Evolutionary conservation across 2,113 vertebrate genomes (phyloP), one percentile per base, ranked within the genome.

Genomic region (Galemys pyrenaicus): DNA sequence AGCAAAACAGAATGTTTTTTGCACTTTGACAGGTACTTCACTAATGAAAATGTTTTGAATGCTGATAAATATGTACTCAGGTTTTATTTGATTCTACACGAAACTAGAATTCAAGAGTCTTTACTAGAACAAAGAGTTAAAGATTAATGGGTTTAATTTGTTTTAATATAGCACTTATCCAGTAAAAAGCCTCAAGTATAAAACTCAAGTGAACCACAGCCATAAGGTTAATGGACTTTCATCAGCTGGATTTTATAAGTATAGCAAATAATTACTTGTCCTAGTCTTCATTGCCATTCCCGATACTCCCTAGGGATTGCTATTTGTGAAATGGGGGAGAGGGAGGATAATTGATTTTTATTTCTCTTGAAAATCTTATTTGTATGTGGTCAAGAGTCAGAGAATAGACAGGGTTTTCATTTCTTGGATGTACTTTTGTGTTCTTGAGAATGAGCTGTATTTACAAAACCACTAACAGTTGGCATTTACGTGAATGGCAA

Each of bases 61-160:
- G 80, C 96, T 97, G 92, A 93, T 89, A 94, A 96, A 95, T 89
- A 49, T 16, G 2, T 35, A 44, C 28, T 67, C 79, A 41, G 68
- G 49, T 39, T 97, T 97, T 68, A 94, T 96, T 96, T 97, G 95
- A 97, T 89, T 97, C 85, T 92, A 96, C 95, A 97, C 49, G 94
- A 94, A 94, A 93, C 88, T 96, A 94, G 93, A 77, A 67, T 70
- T 88, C 68, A 68, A 70, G 41, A 97, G 89, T 97, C 96, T 95
- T 70, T 94, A 97, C 96, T 95, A 97, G 94, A 93, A 96, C 88
- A 95, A 98, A 98, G 97, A 97, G 95, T 98, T 98, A 98, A 98
- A 98, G 98, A 98, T 98, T 97, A 98, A 98, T 98, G 97, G 87
- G 95, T 98, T 98, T 98, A 98, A 98, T 98, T 98, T 98, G 93